These are phyloP conservation scores for Maconellicoccus hirsutus DNA, from an alignment of 1,140 invertebrate species.

Conservation along the genomic window DNA sequence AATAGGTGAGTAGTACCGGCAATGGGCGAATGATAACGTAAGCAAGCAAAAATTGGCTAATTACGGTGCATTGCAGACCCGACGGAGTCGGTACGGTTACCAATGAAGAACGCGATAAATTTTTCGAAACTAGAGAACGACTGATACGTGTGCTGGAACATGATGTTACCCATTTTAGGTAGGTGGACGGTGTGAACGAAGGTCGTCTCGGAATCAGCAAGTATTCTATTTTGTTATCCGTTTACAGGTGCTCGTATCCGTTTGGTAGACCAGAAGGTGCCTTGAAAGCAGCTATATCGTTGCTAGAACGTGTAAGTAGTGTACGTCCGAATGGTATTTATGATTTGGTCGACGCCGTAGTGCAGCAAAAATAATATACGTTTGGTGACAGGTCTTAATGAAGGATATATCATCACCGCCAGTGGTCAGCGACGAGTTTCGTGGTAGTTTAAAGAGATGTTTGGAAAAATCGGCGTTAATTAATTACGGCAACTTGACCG, in stretches of 20 bases:
- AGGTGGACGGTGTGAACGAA: conserved; percentile 29
- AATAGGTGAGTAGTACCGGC: conserved; percentile 58
- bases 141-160: conserved; percentile 85
- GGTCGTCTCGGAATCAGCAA: neutral
- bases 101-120: conserved; percentile 94
- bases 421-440: conserved; percentile 80
- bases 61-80: conserved; percentile 71
- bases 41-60: too few species aligned
- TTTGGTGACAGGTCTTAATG: conserved; percentile 94
- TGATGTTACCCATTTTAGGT: conserved; percentile 98
- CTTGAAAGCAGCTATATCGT: conserved; percentile 87
- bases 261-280: conserved; percentile 97
- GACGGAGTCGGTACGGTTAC: conserved; percentile 97
- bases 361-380: too few species aligned
- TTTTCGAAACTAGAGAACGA: conserved; percentile 92
- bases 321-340: neutral
- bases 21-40: too few species aligned
- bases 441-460: conserved; percentile 89
- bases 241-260: conserved; percentile 83
- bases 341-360: too few species aligned
- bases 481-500: conserved; percentile 91
- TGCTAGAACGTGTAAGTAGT: conserved; percentile 72
- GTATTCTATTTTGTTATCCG: conserved; percentile 12
- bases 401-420: conserved; percentile 98
- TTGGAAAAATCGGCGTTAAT: conserved; percentile 95